Conservation (phyloP, 1,140 invertebrate species). For the Bacillus rossius region DNA sequence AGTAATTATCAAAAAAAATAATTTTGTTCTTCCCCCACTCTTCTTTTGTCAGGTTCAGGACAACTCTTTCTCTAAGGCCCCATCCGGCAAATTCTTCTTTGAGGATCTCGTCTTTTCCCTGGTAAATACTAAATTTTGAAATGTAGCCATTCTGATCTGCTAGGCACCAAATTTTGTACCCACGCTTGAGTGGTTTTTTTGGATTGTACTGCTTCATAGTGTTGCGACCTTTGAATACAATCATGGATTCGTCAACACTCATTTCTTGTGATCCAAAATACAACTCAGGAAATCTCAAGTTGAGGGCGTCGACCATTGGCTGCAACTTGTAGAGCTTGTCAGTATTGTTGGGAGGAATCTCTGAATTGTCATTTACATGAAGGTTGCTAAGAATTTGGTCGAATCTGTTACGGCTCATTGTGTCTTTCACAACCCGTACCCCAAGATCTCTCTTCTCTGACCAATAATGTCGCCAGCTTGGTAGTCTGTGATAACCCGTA, state of each 20-base stretch:
- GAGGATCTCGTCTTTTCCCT: slow-evolving; percentile 17
- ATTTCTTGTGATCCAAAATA: slow-evolving; percentile 13
- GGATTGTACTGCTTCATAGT: too few species aligned
- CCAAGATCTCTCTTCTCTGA: too few species aligned
- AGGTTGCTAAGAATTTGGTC: slow-evolving; percentile 9
- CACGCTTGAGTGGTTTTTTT: too few species aligned
- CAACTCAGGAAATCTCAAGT: slow-evolving; percentile 4
- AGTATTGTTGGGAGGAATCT: neutral
- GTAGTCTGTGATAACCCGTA: too few species aligned
- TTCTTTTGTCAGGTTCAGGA: too few species aligned
- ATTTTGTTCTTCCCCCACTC: too few species aligned
- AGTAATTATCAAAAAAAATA: too few species aligned
- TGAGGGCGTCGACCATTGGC: neutral
- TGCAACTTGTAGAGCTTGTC: slow-evolving; percentile 4
- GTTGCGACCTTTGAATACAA: slow-evolving; percentile 13
- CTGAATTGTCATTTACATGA: slow-evolving; percentile 3
- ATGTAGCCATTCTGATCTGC: slow-evolving; percentile 15
- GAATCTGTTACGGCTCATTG: slow-evolving; percentile 10
- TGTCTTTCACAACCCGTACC: neutral
- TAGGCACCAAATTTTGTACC: slow-evolving; percentile 17
- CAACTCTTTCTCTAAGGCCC: too few species aligned
- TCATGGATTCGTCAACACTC: slow-evolving; percentile 18
- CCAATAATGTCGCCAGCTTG: too few species aligned
- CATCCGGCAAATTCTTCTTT: too few species aligned
- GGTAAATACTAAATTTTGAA: slow-evolving; percentile 16